A percentile compares a stretch with the other conserved stretches of the same genome.
Conservation (phyloP, 2,113 vertebrate genomes). For the Hyla sarda region DNA sequence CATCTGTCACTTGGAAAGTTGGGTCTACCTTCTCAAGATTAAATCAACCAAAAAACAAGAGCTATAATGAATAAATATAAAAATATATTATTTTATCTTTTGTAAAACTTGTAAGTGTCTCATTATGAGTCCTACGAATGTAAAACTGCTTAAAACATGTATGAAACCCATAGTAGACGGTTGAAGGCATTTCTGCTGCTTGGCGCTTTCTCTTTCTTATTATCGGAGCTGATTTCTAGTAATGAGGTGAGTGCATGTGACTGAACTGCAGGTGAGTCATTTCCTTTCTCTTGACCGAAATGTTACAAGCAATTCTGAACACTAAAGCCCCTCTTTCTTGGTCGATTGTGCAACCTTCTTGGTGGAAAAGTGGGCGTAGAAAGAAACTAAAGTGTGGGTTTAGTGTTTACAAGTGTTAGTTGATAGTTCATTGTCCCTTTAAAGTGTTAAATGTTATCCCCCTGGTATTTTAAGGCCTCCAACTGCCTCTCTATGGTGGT, state of each 20-base stretch:
- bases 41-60: too few species aligned
- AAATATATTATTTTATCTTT: neutral
- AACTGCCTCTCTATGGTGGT: too few species aligned
- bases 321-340: neutral
- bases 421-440: neutral
- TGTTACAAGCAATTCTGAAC: neutral
- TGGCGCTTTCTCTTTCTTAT: conserved; percentile 35
- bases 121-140: neutral
- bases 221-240: conserved; percentile 44
- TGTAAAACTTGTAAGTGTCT: neutral
- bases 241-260: conserved; percentile 23
- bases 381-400: neutral
- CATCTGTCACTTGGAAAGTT: too few species aligned
- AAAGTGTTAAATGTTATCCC: too few species aligned
- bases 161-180: conserved; percentile 10
- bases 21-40: too few species aligned
- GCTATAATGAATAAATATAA: neutral
- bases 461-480: too few species aligned
- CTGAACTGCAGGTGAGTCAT: conserved; percentile 33
- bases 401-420: neutral
- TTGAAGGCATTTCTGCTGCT: neutral
- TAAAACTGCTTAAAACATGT: neutral
- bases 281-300: conserved; percentile 28
- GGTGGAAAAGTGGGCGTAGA: neutral
- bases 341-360: neutral